A percentile compares a stretch with the other conserved stretches of the same genome.
Conservation (phyloP, 2,888 invertebrate species). For the Meteorus cinctellus region DNA sequence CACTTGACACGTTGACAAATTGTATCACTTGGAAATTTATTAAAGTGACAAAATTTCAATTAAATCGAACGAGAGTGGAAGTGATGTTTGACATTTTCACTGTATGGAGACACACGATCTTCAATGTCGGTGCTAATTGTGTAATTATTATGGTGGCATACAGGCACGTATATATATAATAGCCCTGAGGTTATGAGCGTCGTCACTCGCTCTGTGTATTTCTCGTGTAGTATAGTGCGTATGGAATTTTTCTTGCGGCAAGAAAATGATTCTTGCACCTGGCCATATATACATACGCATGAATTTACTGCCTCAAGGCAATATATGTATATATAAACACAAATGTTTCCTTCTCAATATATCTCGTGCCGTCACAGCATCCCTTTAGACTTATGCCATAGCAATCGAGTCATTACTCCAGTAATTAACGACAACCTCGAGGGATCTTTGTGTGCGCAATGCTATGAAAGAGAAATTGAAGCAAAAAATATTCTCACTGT, state of each 20-base stretch:
- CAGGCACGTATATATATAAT: conserved; percentile 23
- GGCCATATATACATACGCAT: conserved; percentile 10
- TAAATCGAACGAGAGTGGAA: conserved; percentile 40
- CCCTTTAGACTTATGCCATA: conserved; percentile 7
- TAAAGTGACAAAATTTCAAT: conserved; percentile 49
- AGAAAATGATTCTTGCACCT: conserved; percentile 48
- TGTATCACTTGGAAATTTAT: conserved; percentile 27
- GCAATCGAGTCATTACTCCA: conserved; percentile 51
- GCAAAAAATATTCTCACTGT: conserved; percentile 23
- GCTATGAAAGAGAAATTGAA: neutral
- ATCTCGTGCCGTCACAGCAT: conserved; percentile 14
- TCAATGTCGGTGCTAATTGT: conserved; percentile 46
- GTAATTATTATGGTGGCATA: conserved; percentile 52
- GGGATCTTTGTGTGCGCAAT: neutral
- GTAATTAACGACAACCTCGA: conserved; percentile 44
- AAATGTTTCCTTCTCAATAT: conserved; percentile 13
- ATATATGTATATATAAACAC: neutral
- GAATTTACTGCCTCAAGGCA: conserved; percentile 33
- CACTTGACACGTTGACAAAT: conserved; percentile 7
- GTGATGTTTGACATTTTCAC: conserved; percentile 2
- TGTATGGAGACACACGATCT: conserved; percentile 1
- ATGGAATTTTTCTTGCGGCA: conserved; percentile 40
- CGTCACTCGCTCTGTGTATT: conserved; percentile 13
- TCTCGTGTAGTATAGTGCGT: conserved; percentile 7
- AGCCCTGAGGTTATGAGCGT: conserved; percentile 42